Evolutionary conservation across 2,888 invertebrate genomes (phyloP), one percentile per base, ranked within the genome.

Genomic region (Eristalis intricaria): DNA sequence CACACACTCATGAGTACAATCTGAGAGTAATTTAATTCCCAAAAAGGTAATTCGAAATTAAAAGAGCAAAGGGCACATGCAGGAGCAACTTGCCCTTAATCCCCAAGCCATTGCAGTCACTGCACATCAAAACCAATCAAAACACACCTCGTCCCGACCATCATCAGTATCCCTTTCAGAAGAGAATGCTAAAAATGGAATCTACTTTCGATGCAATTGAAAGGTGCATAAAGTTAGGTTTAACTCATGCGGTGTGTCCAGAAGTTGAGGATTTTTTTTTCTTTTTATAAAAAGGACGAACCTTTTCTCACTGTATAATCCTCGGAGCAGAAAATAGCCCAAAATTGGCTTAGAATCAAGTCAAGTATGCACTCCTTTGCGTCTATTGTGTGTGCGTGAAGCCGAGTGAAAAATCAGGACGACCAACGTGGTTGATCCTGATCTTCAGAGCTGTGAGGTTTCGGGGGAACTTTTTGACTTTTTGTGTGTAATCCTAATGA

Each of bases 311-410:
- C 68, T 61, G 69, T 38, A 35, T 84, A 84, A 87, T 87, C 87
- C 76, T 26, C 76, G 64, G 60, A 69, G 84, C 80, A 68, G 89
- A 89, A 89, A 89, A 89, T 83, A 90, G 83, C 89, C 89, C 90
- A 88, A 91, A 93, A 93, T 93, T 92, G 93, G 93, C 92, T 93
- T 92, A 93, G 91, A 84, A 93, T 91, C 90, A 92, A 93, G 93
- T 93, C 93, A 92, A 93, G 92, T 92, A 92, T 92, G 90, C 86
- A 65, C 82, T 89, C 76, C 89, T 70, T 61, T 80, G 65, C 75
- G 35, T 60, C 38, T 35, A 22, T 83, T 83, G 81, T 84, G 40
- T 69, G 29, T 19, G 50, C 13, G 60, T 66, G 68, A 7, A 76
- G 61, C 73, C 23, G 69, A 58, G 64, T 64, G 29, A 35, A 66